Evolutionary conservation across 2,797 vertebrate genomes (phyloP), one percentile per base, ranked within the genome.

Genomic region (Poeciliopsis infans): DNA sequence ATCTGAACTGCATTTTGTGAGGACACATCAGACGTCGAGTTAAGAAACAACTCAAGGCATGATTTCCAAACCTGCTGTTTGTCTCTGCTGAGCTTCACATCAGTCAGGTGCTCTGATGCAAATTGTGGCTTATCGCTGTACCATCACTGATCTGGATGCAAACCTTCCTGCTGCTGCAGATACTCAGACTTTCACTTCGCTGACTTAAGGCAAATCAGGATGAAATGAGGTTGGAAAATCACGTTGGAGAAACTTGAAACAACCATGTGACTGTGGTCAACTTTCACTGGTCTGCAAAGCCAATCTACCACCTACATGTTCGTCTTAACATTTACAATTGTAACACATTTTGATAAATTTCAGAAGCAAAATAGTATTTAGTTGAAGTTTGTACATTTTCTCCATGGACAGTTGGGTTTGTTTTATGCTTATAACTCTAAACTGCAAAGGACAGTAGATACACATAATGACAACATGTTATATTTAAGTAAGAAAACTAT

Each of bases 141-240:
- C 33, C 25, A n/a, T 71, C 41, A 16, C 68, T 13, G 46, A 18
- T 36, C 20, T 39, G 11, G 55, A 78, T 72, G 31, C 53, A 78
- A 72, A 78, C 36, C 31, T 46, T 12, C 55, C 31, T 78, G 41
- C 20, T 78, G 68, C 76, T 59, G 41, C 25, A 4, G 68, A 47
- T 10, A 53, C 41, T 72, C 45, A 23, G 53, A 11, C 53, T 71
- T 36, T n/a, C 23, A 16, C 41, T 57, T 57, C 41, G 33, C 36
- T 59, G 76, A 4, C 16, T 31, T 36, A 10, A 78, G 59, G 70
- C 77, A 78, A 78, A 78, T 72, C 43, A 18, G 45, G 31, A 25
- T 25, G 23, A 46, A 46, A 39, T 6, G 20, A 78, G 15, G n/a
- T 11, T 45, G 16, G 15, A 39, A n/a, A 7, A 25, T 31, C 11